A percentile compares a stretch with the other conserved stretches of the same genome.
These are phyloP conservation scores for Trichopria drosophilae DNA, from an alignment of 2,888 invertebrate genomes.

Conservation along the genomic window DNA sequence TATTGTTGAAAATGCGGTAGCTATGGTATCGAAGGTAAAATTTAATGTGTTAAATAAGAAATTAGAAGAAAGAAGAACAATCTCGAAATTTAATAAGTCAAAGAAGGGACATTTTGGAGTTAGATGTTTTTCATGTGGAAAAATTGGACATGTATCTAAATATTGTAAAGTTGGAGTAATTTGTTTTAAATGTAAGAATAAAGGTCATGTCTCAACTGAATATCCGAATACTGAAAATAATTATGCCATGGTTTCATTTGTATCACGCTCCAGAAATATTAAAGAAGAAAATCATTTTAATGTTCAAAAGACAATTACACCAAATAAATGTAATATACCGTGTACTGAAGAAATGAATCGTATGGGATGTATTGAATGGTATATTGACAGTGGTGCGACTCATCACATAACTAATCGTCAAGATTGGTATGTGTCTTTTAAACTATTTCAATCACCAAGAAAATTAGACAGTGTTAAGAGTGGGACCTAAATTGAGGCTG, in stretches of 20 bases:
- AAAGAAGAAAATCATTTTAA: too few relatives aligned
- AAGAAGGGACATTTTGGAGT: background rate
- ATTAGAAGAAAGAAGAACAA: too few relatives aligned
- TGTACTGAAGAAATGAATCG: too few relatives aligned
- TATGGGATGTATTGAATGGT: conserved; percentile 9
- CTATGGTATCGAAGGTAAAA: background rate
- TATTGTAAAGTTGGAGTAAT: conserved; percentile 4
- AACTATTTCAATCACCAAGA: conserved; percentile 3
- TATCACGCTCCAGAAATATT: too few relatives aligned
- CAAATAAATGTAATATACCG: too few relatives aligned
- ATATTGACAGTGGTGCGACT: conserved; percentile 12
- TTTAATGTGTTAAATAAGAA: too few relatives aligned
- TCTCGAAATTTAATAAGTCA: background rate
- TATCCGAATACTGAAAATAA: too few relatives aligned
- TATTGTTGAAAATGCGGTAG: background rate
- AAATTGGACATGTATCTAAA: conserved; percentile 3
- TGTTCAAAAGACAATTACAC: too few relatives aligned
- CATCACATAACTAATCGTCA: conserved; percentile 11
- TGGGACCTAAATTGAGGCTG: conserved; percentile 6
- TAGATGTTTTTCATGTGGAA: conserved; percentile 10
- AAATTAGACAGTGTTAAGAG: conserved; percentile 4
- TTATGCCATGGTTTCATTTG: too few relatives aligned
- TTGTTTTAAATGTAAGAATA: conserved; percentile 9
- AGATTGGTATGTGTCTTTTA: conserved; percentile 5
- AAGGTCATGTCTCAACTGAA: too few relatives aligned